phyloP scores from a whole-genome alignment of 2,797 vertebrate species.

The Perdix hodgsoniae region DNA sequence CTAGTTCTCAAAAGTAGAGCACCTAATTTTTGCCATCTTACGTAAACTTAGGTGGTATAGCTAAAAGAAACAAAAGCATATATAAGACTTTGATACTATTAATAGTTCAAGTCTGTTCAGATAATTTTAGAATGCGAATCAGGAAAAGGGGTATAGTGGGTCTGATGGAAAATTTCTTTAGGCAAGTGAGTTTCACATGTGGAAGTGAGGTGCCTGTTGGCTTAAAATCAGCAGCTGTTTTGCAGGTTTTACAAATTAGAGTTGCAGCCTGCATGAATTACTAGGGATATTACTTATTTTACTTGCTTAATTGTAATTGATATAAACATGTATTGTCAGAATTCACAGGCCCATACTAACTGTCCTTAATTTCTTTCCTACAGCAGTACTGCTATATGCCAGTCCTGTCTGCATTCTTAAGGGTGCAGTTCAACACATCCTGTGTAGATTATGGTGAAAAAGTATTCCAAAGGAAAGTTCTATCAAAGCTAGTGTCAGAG shows the following conservation, averaged over 20 bases:
- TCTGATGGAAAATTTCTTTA: slow-evolving; percentile 81
- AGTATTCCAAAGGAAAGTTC: slow-evolving; percentile 90
- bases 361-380: slow-evolving; percentile 99
- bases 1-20: slow-evolving; percentile 76
- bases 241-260: slow-evolving; percentile 84
- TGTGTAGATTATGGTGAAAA: slow-evolving; percentile 99
- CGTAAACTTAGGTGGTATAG: slow-evolving; percentile 71
- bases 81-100: slow-evolving; percentile 78
- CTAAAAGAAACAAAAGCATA: slow-evolving; percentile 74
- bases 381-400: slow-evolving; percentile 99
- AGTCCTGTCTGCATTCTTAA: slow-evolving; percentile 99
- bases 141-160: slow-evolving; percentile 82
- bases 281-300: slow-evolving; percentile 85
- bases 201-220: slow-evolving; percentile 80
- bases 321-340: slow-evolving; percentile 95
- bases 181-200: slow-evolving; percentile 79
- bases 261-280: slow-evolving; percentile 86
- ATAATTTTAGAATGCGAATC: slow-evolving; percentile 77
- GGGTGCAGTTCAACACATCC: slow-evolving; percentile 99
- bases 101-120: slow-evolving; percentile 82
- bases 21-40: slow-evolving; percentile 77
- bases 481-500: slow-evolving; percentile 88
- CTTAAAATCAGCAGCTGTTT: slow-evolving; percentile 76
- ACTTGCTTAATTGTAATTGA: slow-evolving; percentile 90
- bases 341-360: slow-evolving; percentile 99